Evolutionary conservation across 2,888 invertebrate genomes (phyloP).

Genomic region (Synanthedon myopaeformis): DNA sequence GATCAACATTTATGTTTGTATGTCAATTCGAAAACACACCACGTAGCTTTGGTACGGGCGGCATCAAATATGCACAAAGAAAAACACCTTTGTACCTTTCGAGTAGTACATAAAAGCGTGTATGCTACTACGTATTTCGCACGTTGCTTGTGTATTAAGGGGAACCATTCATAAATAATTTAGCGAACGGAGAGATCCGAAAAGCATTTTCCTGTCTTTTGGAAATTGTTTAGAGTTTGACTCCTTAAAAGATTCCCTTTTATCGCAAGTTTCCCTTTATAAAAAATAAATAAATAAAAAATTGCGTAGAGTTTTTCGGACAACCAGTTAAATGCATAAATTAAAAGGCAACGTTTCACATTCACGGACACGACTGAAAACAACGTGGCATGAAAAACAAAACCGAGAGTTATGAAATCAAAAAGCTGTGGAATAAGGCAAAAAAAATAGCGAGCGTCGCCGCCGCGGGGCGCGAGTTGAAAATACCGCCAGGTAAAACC

Average conservation of each 20-base stretch:
- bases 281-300: too few species aligned
- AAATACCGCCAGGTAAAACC: background rate
- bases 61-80: constrained; percentile 58
- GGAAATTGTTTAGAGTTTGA: constrained; percentile 43
- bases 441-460: background rate
- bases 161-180: constrained; percentile 56
- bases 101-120: constrained; percentile 40
- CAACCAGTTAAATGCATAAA: background rate
- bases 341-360: background rate
- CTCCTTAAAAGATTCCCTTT: constrained; percentile 23
- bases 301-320: background rate
- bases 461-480: background rate
- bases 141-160: constrained; percentile 37
- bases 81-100: constrained; percentile 32
- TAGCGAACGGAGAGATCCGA: constrained; percentile 35
- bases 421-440: background rate
- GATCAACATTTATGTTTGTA: constrained; percentile 35
- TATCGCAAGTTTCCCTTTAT: background rate
- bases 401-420: background rate
- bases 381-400: background rate
- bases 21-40: constrained; percentile 40
- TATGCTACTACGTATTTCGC: constrained; percentile 37
- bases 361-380: background rate
- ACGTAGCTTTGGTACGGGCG: constrained; percentile 39
- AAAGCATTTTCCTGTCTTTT: constrained; percentile 37